phyloP scores from a whole-genome alignment of 1,140 invertebrate species.

The Acyrthosiphon pisum region DNA sequence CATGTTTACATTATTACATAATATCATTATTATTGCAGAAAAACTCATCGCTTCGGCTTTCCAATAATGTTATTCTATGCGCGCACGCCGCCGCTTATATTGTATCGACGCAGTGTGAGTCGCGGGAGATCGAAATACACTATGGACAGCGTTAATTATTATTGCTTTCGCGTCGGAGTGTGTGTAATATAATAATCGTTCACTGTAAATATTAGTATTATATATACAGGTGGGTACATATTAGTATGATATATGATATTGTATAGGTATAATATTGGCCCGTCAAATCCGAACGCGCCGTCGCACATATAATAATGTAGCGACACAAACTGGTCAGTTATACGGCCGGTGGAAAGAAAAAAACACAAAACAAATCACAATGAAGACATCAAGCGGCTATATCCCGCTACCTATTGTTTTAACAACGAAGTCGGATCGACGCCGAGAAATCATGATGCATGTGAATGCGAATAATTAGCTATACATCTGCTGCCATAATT shows the following conservation, averaged over 20 bases:
- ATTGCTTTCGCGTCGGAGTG: neutral
- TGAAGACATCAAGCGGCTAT: neutral
- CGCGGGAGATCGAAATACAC: neutral
- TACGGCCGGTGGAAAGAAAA: no score
- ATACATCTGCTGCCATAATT: neutral
- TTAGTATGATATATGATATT: neutral
- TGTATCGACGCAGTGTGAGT: neutral
- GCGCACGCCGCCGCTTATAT: neutral
- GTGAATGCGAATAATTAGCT: neutral
- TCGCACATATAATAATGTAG: neutral
- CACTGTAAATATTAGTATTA: neutral
- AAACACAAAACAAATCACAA: neutral
- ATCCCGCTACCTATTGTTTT: neutral
- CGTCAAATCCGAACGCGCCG: neutral
- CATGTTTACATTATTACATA: no score
- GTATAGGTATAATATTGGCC: neutral
- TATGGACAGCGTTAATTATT: neutral
- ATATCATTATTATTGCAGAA: neutral
- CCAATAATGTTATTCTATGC: slow-evolving; percentile 18
- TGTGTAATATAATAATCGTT: neutral
- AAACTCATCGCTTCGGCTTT: neutral
- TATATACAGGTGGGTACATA: neutral
- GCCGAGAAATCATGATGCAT: neutral
- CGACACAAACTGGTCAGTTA: slow-evolving; percentile 22
- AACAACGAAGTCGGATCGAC: neutral